A percentile compares a stretch with the other conserved stretches of the same genome.
Conservation (phyloP, 2,113 vertebrate species). For the Equus quagga region DNA sequence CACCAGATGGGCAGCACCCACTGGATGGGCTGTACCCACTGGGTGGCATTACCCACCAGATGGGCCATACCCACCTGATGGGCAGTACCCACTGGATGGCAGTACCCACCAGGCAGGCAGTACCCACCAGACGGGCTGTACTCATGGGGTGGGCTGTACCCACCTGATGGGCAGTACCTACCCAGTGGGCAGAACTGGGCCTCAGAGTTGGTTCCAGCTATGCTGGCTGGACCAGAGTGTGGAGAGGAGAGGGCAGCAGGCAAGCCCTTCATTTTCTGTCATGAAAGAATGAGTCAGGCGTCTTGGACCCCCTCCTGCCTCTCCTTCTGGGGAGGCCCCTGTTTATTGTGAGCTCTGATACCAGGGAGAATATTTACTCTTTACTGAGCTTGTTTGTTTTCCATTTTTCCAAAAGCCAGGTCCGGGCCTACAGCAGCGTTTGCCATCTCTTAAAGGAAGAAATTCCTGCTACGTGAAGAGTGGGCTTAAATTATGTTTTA, state of each 20-base stretch:
- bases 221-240: too few relatives aligned
- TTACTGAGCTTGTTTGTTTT: neutral
- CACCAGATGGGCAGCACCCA: too few relatives aligned
- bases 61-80: too few relatives aligned
- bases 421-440: neutral
- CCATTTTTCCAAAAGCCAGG: neutral
- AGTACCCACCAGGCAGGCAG: neutral
- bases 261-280: neutral
- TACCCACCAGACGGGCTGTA: neutral
- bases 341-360: neutral
- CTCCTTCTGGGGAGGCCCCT: neutral
- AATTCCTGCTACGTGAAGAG: neutral
- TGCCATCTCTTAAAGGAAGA: neutral
- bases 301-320: too few relatives aligned
- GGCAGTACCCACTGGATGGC: neutral
- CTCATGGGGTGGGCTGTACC: neutral
- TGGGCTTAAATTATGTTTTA: neutral
- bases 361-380: neutral
- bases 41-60: neutral
- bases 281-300: neutral
- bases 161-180: neutral
- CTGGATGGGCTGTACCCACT: too few relatives aligned
- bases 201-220: too few relatives aligned
- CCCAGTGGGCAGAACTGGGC: neutral
- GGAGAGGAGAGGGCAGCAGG: neutral